Base-by-base conservation (phyloP, 1,140 invertebrate genomes). In the Hermetia illucens region DNA sequence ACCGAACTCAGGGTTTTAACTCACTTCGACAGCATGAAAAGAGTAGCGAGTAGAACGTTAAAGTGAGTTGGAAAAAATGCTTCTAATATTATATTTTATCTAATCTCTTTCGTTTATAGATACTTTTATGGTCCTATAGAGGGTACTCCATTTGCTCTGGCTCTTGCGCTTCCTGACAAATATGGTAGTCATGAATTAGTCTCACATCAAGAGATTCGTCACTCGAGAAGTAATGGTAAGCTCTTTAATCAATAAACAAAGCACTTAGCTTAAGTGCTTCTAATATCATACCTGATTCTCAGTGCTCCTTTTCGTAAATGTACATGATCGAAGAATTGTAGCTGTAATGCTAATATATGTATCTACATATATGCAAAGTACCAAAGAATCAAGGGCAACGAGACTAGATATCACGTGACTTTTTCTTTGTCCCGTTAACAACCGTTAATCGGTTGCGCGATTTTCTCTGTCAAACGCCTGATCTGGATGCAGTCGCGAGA, bases 91-190 rank as follows among this genome's bases (percentile, higher is more conserved):
- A n/a, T n/a, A n/a, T n/a, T n/a, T n/a, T n/a, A 38, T 22, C 29
- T 42, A 27, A 24, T 36, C 42, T 43, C 40, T 44, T 53, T 43
- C 41, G 34, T 44, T 61, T 67, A 16, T 61, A 83, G 86, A 50
- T 91, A 91, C 64, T 89, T 84, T 65, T 87, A 86, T 58, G 75
- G 76, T 39, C 76, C 79, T 17, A 79, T 92, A 31, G 71, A 77
- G 41, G 77, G 79, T 38, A 90, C 87, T 20, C 86, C 85, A 15
- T 92, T 87, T 63, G 83, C 83, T 42, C 68, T 91, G 43, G 85
- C 79, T n/a, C 68, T 88, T 15, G 81, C 82, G 16, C 62, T 89
- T 40, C 86, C 86, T 2, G 78, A 86, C 51, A 78, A 75, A 10
- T 89, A 89, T 58, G 85, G 85, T 40, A 77, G 84, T 74, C 81